A percentile compares a stretch with the other conserved stretches of the same genome.
Evolutionary conservation across 1,140 invertebrate genomes (phyloP).

Genomic region (Eriocheir sinensis): DNA sequence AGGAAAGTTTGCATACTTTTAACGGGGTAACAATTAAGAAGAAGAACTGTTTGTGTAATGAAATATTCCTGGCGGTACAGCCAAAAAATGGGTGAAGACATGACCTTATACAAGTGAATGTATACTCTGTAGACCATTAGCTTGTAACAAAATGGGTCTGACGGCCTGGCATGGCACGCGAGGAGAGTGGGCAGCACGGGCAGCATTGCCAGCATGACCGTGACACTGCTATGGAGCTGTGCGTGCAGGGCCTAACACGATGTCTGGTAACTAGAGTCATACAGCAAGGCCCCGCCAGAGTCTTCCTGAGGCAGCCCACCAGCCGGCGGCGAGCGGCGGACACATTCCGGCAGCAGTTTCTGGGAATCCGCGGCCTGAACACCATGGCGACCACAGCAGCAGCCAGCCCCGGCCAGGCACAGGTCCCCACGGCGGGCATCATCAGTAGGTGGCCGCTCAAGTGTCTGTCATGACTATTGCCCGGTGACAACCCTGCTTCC

Average conservation of each 20-base stretch:
- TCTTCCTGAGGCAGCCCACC: neutral
- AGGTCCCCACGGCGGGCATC: conserved; percentile 19
- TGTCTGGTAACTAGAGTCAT: neutral
- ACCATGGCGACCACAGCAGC: neutral
- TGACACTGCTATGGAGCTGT: neutral
- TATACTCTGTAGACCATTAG: too few species aligned
- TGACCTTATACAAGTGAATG: too few species aligned
- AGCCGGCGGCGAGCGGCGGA: neutral
- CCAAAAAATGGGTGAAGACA: too few species aligned
- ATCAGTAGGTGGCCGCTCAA: neutral
- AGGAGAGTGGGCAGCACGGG: neutral
- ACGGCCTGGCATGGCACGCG: neutral
- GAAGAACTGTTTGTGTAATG: too few species aligned
- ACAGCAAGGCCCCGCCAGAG: neutral
- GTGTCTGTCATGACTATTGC: neutral
- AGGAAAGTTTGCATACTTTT: too few species aligned
- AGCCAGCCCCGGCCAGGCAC: neutral
- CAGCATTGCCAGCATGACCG: neutral
- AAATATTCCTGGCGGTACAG: too few species aligned
- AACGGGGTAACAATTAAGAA: too few species aligned
- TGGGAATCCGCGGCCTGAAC: neutral
- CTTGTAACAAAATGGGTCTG: too few species aligned
- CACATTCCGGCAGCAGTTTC: neutral
- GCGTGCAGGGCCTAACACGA: neutral
- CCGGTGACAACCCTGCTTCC: neutral